These are phyloP conservation scores for Monoplex corrugatus DNA, from an alignment of 2,888 invertebrate species.

Conservation along the genomic window DNA sequence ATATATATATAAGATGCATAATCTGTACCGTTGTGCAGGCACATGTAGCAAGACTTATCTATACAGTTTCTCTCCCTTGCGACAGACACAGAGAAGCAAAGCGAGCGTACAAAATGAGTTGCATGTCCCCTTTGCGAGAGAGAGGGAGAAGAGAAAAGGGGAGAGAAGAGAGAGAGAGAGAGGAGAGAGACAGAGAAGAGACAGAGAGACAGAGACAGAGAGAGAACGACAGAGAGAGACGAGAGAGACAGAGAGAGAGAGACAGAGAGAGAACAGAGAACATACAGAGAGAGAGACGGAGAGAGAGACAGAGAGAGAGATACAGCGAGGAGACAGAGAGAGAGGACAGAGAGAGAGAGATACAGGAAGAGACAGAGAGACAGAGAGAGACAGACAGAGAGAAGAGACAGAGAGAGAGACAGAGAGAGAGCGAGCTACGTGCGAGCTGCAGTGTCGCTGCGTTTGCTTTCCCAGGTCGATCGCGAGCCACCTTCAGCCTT, in stretches of 20 bases:
- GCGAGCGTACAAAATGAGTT: background rate
- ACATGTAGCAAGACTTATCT: no score
- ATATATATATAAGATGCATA: no score
- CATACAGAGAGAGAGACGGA: no score
- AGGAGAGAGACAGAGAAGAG: background rate
- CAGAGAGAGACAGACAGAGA: background rate
- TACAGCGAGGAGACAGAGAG: background rate
- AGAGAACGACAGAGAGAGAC: constrained; percentile 30
- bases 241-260: constrained; percentile 7
- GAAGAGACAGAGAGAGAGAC: background rate
- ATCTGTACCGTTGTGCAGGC: no score
- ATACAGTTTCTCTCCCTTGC: no score
- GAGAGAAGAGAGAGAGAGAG: no score
- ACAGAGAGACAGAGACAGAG: background rate
- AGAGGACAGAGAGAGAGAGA: constrained; percentile 29
- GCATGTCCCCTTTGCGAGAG: background rate
- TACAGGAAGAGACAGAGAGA: background rate
- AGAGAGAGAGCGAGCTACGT: background rate
- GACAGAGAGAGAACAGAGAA: constrained; percentile 24
- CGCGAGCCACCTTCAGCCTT: no score
- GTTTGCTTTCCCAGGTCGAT: no score
- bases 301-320: no score
- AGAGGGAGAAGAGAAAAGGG: background rate
- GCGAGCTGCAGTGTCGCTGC: background rate
- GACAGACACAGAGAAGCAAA: background rate